Evolutionary conservation across 2,113 vertebrate genomes (phyloP), one percentile per base, ranked within the genome.

Genomic region (Progne subis): DNA sequence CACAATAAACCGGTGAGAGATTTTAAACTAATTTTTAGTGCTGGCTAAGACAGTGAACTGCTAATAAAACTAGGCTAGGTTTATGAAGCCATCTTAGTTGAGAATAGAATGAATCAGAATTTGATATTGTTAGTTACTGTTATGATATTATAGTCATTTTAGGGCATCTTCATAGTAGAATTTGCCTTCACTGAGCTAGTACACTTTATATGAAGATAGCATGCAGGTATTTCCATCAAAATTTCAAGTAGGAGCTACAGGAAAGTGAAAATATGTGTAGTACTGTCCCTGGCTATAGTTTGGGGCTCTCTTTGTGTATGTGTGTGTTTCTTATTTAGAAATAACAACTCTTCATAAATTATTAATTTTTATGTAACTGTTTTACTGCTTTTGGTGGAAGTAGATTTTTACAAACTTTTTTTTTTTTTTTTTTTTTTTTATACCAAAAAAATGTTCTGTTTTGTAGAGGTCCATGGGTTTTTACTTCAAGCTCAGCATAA

Each of bases 401-500:
- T 7, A 52, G 28, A 28, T 52, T 69, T 79, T 91, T 84, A 25
- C 6, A 37, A 84, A 37, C 18, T 31, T 9, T 32, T 74, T 14
- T 20, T 44, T 70, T n/a, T n/a, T n/a, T n/a, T n/a, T n/a, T 86
- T 55, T 17, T 37, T 37, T 37, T 37, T 37, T 9, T 9, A 37
- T 9, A 18, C 18, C 21, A 7, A 63, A 32, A 8, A 79, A 47
- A 6, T 46, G 52, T 75, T 84, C 31, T 82, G 28, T 34, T 74
- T 80, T 88, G 19, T 67, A 59, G 41, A 72, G 67, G 4, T 65
- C 75, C 7, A 32, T 39, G 20, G 11, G 5, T 43, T 88, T 94
- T 77, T 86, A 53, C 21, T 82, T 95, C 26, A 91, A 57, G 23
- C 12, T 89, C 41, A 87, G 41, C 82, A 78, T 49, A 86, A 86